A percentile compares a stretch with the other conserved stretches of the same genome.
phyloP scores from a whole-genome alignment of 1,140 invertebrate genomes.

The Parapsyche elsis region DNA sequence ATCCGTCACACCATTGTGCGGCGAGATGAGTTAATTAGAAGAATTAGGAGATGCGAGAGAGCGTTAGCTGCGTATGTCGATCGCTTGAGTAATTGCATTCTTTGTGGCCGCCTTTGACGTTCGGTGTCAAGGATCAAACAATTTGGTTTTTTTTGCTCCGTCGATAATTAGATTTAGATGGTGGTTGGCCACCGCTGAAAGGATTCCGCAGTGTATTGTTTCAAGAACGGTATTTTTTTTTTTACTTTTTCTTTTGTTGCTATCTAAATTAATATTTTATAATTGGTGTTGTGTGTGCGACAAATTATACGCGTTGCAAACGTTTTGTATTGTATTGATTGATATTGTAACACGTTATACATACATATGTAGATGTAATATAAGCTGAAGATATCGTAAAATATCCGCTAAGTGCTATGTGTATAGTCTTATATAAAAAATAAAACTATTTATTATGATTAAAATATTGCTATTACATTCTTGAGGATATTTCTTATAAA shows the following conservation, averaged over 20 bases:
- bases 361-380: too few relatives aligned
- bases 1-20: conserved; percentile 24
- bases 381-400: too few relatives aligned
- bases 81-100: conserved; percentile 10
- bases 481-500: too few relatives aligned
- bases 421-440: too few relatives aligned
- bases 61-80: background rate
- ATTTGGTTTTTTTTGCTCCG: conserved; percentile 6
- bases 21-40: conserved; percentile 4
- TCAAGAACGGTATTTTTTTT: background rate
- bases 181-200: background rate
- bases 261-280: background rate
- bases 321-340: too few relatives aligned
- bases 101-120: background rate
- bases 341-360: too few relatives aligned
- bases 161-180: conserved; percentile 9
- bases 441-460: too few relatives aligned
- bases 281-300: too few relatives aligned
- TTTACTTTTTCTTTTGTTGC: background rate
- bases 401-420: too few relatives aligned
- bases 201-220: background rate
- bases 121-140: conserved; percentile 11
- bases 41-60: background rate
- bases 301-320: too few relatives aligned
- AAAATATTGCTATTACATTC: too few relatives aligned